Conservation (phyloP, 2,113 vertebrate species). For the Protobothrops flavoviridis region DNA sequence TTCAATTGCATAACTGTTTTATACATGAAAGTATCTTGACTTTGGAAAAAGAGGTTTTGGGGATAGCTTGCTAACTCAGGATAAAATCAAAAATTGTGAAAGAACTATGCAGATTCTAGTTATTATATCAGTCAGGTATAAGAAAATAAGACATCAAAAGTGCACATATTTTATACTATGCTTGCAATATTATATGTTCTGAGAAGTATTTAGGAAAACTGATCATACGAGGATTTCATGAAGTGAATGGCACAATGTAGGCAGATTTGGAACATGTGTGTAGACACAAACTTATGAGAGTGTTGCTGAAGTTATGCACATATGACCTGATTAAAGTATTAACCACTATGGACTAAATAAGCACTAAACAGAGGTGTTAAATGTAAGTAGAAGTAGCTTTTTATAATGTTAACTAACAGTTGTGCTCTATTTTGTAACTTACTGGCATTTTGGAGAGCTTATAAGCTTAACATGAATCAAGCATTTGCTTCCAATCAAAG, state of each 20-base stretch:
- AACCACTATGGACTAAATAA: conserved; percentile 70
- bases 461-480: conserved; percentile 61
- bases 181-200: conserved; percentile 66
- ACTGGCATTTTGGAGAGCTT: conserved; percentile 57
- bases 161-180: conserved; percentile 52
- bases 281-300: conserved; percentile 64
- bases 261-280: conserved; percentile 64
- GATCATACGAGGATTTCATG: conserved; percentile 63
- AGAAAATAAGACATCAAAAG: conserved; percentile 53
- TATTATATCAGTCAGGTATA: conserved; percentile 20
- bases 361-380: conserved; percentile 70
- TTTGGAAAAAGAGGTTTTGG: conserved; percentile 39
- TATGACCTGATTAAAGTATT: conserved; percentile 64
- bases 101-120: conserved; percentile 39
- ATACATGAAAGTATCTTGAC: conserved; percentile 34
- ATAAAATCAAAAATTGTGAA: conserved; percentile 64
- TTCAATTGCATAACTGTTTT: conserved; percentile 84
- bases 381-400: conserved; percentile 65
- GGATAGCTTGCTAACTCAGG: conserved; percentile 73
- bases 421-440: conserved; percentile 70
- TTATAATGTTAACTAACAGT: conserved; percentile 68
- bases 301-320: conserved; percentile 71
- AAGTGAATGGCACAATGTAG: conserved; percentile 65
- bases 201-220: conserved; percentile 54
- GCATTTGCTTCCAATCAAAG: conserved; percentile 72